Conservation (phyloP, 1,140 invertebrate genomes). For the Microplitis mediator region DNA sequence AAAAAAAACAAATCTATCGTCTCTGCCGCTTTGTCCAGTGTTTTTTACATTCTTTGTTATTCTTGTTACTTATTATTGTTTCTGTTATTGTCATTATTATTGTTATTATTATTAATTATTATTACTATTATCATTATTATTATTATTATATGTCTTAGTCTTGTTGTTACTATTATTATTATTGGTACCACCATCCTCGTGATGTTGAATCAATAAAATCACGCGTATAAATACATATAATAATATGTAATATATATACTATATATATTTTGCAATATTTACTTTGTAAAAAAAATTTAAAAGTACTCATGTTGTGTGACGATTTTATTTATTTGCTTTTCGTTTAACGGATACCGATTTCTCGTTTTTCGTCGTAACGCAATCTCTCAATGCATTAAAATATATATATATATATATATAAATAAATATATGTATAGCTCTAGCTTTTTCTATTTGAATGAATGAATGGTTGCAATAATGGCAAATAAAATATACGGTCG, state of each 20-base stretch:
- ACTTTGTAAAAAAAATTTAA: not conserved
- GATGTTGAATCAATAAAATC: not conserved
- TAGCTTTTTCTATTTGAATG: conserved; percentile 26
- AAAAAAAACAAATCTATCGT: not conserved
- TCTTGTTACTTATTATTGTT: conserved; percentile 19
- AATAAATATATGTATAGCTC: not conserved
- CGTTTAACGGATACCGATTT: not conserved
- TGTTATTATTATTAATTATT: conserved; percentile 20
- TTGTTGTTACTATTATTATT: not conserved
- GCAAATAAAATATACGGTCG: not conserved
- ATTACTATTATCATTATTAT: not conserved
- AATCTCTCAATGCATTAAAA: conserved; percentile 8
- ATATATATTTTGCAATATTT: not conserved
- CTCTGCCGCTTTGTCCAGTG: conserved; percentile 1
- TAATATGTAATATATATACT: not conserved
- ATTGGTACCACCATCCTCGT: not conserved
- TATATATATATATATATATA: too few relatives aligned
- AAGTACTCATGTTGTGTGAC: not conserved
- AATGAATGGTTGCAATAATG: conserved; percentile 22
- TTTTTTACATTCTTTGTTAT: conserved; percentile 23
- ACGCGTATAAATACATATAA: not conserved
- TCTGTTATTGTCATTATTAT: conserved; percentile 11
- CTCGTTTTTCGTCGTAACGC: not conserved
- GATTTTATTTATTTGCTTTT: too few relatives aligned
- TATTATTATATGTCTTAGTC: not conserved